Conservation (phyloP, 1,140 invertebrate species). For the Brachionus rotundiformis region DNA sequence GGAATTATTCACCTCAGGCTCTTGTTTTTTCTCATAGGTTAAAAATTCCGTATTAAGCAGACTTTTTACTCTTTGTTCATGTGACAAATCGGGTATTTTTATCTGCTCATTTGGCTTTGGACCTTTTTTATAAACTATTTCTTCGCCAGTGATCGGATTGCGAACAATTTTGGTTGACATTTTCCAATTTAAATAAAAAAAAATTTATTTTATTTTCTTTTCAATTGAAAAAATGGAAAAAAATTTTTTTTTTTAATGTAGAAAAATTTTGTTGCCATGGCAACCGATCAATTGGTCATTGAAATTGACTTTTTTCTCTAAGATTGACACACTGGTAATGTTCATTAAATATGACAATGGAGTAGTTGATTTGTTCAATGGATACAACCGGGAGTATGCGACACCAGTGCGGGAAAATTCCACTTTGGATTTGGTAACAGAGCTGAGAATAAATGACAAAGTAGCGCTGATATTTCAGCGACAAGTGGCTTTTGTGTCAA, state of each 20-base stretch:
- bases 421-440: neutral
- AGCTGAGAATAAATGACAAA: neutral
- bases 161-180: constrained; percentile 31
- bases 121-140: constrained; percentile 32
- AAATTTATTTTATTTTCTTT: neutral
- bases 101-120: neutral
- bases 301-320: neutral
- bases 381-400: neutral
- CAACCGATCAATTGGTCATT: neutral
- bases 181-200: neutral
- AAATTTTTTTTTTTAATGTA: neutral
- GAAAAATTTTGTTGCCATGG: neutral
- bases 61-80: neutral
- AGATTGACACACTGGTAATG: neutral
- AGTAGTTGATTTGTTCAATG: neutral
- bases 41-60: constrained; percentile 1
- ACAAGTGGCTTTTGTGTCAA: neutral
- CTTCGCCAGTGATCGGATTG: constrained; percentile 48
- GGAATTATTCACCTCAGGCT: neutral
- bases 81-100: neutral
- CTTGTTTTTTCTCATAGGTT: neutral
- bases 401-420: neutral
- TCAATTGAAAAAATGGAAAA: neutral
- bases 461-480: neutral
- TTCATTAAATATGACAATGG: neutral